Conservation (phyloP, 2,888 invertebrate species). For the Diaperis boleti region DNA sequence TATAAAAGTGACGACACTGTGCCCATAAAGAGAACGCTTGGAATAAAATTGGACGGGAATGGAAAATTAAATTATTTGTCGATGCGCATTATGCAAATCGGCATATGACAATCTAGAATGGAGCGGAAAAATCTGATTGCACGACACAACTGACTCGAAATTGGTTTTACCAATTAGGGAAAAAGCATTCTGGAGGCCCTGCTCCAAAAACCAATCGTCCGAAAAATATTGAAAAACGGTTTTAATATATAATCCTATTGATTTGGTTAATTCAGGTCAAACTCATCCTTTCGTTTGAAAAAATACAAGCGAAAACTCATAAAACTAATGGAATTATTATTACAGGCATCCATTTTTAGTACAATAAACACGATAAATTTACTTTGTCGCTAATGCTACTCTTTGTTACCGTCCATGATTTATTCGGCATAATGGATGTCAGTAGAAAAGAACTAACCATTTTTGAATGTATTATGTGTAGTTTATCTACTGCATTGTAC, state of each 20-base stretch:
- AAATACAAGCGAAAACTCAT: conserved; percentile 1
- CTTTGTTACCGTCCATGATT: conserved; percentile 23
- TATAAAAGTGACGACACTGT: too few relatives aligned
- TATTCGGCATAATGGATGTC: conserved; percentile 22
- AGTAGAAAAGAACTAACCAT: conserved; percentile 11
- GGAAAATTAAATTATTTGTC: too few relatives aligned
- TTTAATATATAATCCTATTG: not conserved
- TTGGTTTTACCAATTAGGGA: too few relatives aligned
- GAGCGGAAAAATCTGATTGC: too few relatives aligned
- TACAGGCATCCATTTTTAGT: conserved; percentile 7
- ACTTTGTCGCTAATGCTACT: conserved; percentile 23
- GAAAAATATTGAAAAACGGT: not conserved
- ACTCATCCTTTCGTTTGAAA: not conserved
- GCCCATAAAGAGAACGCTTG: too few relatives aligned
- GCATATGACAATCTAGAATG: too few relatives aligned
- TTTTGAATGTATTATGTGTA: conserved; percentile 20
- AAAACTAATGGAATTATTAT: conserved; percentile 22
- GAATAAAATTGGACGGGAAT: too few relatives aligned
- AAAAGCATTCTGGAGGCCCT: too few relatives aligned
- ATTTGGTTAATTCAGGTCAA: not conserved
- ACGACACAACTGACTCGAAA: too few relatives aligned
- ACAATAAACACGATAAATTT: conserved; percentile 22
- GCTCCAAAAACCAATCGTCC: too few relatives aligned
- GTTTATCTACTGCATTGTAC: conserved; percentile 9
- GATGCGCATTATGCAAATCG: too few relatives aligned